Base-by-base conservation (phyloP, 2,113 vertebrate genomes). In the Cebidichthys violaceus region DNA sequence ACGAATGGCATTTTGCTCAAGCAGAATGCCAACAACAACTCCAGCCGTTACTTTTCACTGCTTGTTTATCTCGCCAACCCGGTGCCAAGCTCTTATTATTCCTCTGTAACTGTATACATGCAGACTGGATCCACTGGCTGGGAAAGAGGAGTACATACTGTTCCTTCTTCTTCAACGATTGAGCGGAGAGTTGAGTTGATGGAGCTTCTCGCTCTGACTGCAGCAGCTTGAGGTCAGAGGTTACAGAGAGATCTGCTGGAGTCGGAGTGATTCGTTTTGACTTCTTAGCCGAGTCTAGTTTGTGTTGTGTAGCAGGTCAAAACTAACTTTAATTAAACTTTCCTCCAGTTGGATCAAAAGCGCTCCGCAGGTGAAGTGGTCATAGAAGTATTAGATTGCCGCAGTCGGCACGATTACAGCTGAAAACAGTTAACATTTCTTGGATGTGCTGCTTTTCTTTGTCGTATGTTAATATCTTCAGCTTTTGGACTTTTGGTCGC, bases 61-160 rank as follows among this genome's bases (percentile, higher is more conserved):
- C n/a, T 64, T 84, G 77, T 89, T 89, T 90, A 86, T 92, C 77
- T 84, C 75, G 14, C 62, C 67, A 29, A 24, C 14, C 45, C 27
- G 65, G 86, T 89, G 86, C 88, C 86, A 84, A 77, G 83, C 86
- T 81, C 61, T 41, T 84, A 57, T 82, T 89, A 79, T 81, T 81
- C 57, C 77, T 70, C 55, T 80, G 82, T 77, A 83, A 84, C 68
- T 66, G 77, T 79, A 76, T 62, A 50, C 82, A 82, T 35, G 60
- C 89, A 66, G 77, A 27, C 68, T 79, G 79, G 70, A 77, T 70
- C 60, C 22, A 33, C 75, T 24, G 62, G 52, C 72, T 37, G 67
- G 17, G 54, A 35, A 20, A 64, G 62, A 65, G 39, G 29, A 85
- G 89, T 9, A 91, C 90, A 85, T 33, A 55, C 80, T 86, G 81